Evolutionary conservation across 2,888 invertebrate species (phyloP), one percentile per base, ranked within the genome.

Genomic region (Apocheima hispidaria): DNA sequence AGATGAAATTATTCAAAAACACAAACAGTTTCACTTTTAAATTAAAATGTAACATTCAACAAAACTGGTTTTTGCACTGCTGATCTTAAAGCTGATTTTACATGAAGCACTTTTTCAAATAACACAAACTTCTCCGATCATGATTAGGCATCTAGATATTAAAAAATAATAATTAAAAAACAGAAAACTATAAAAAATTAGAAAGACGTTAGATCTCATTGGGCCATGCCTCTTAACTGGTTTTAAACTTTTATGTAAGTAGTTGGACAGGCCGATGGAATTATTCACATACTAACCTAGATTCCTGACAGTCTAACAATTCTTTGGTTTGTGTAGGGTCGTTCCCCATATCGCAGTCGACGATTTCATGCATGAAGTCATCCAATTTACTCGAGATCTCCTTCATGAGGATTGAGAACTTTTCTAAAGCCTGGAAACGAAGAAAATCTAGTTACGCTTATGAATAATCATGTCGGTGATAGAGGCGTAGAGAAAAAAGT

Each of bases 291-390:
- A 64, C 70, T 66, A 62, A 96, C 86, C 96, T 95, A 71, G 92
- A 84, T 83, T 96, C 96, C 90, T 98, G 98, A 80, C 96, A 95
- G 84, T 96, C 95, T 74, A 99, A 94, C 75, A 99, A 93, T 78
- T 96, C 95, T 88, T 97, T 96, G 68, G 98, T 99, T 73, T 97
- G 96, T 79, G 96, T 95, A 28, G 98, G 98, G 82, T 98, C 98
- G 87, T 98, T 98, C 14, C 99, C 99, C 92, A 99, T 96, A 90
- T 98, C 98, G 73, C 96, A 96, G 90, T 98, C 98, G 71, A 97
- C 96, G 73, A 99, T 96, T 72, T 96, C 95, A 81, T 96, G 96
- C 75, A 98, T 98, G 82, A 98, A 98, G 68, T 95, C 95, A 80
- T 97, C 97, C 78, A 99, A 91, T 72, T 96, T 96, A 68, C 95